Conservation (phyloP, 2,888 invertebrate genomes). For the Tenodera sinensis region DNA sequence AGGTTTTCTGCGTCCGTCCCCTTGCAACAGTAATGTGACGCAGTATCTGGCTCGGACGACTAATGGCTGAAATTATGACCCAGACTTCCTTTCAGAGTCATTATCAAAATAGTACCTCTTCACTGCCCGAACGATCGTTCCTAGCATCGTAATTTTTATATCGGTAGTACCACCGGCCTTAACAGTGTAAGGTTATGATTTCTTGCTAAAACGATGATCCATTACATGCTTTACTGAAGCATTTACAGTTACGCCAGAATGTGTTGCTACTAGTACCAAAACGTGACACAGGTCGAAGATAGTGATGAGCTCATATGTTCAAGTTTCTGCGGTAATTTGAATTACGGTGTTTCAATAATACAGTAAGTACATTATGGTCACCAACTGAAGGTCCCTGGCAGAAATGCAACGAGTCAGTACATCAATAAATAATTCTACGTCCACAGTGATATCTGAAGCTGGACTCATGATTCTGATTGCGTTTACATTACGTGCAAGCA, state of each 20-base stretch:
- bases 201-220: background rate
- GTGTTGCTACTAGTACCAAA: too few relatives aligned
- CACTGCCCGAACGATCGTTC: background rate
- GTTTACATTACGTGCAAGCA: too few relatives aligned
- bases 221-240: background rate
- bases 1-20: background rate
- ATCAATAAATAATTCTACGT: too few relatives aligned
- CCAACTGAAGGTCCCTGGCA: too few relatives aligned
- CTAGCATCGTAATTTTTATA: background rate
- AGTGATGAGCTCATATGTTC: too few relatives aligned
- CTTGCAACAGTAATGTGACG: background rate
- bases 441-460: too few relatives aligned
- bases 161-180: background rate
- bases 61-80: conserved; percentile 6
- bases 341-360: too few relatives aligned
- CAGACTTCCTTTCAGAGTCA: background rate
- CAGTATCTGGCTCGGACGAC: background rate
- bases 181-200: background rate
- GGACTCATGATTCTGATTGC: too few relatives aligned
- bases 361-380: too few relatives aligned
- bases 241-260: background rate
- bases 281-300: too few relatives aligned
- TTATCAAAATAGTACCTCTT: background rate
- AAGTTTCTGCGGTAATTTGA: too few relatives aligned
- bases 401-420: too few relatives aligned